Conservation (phyloP, 2,888 invertebrate genomes). For the Blastobasis adustella region DNA sequence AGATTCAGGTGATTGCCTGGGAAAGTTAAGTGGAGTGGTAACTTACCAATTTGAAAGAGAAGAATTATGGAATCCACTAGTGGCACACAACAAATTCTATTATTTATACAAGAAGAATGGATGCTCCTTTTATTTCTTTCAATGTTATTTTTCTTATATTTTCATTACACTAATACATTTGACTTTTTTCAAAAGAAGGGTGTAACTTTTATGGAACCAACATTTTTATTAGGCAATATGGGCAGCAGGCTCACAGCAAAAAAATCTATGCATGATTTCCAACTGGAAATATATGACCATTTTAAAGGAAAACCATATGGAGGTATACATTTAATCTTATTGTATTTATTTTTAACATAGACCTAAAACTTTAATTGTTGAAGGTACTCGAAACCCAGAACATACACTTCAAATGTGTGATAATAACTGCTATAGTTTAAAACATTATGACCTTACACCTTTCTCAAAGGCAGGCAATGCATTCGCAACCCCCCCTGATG, state of each 20-base stretch:
- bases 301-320: conserved; percentile 63
- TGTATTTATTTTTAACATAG: too few species aligned
- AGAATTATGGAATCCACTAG: conserved; percentile 1
- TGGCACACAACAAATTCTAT: conserved; percentile 30
- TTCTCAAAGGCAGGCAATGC: too few species aligned
- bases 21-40: too few species aligned
- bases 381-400: too few species aligned
- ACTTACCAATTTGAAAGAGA: too few species aligned
- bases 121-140: conserved; percentile 40
- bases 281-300: conserved; percentile 54
- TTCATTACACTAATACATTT: conserved; percentile 59
- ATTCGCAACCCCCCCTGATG: too few species aligned
- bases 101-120: conserved; percentile 48
- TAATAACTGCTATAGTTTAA: too few species aligned
- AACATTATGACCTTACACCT: too few species aligned
- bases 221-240: conserved; percentile 64
- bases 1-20: too few species aligned
- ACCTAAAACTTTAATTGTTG: too few species aligned
- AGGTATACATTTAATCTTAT: conserved; percentile 40
- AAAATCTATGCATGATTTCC: conserved; percentile 63
- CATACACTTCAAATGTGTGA: too few species aligned
- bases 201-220: conserved; percentile 57
- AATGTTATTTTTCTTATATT: conserved; percentile 42
- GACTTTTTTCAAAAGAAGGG: conserved; percentile 62
- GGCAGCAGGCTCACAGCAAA: conserved; percentile 51